These are phyloP conservation scores for Pharmacophagus antenor DNA, from an alignment of 2,888 invertebrate genomes.

Conservation along the genomic window DNA sequence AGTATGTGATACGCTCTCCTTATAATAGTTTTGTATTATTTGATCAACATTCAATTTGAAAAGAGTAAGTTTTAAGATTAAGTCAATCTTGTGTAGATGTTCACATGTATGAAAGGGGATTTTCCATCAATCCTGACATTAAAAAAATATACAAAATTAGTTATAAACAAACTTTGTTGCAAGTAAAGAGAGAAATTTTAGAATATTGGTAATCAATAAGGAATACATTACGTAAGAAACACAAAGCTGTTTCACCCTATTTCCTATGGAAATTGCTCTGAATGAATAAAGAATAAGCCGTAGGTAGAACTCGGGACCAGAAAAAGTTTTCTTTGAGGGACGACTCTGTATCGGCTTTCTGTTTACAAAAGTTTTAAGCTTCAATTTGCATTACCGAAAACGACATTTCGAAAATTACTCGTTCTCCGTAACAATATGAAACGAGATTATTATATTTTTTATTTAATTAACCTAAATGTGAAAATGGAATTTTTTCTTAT, in stretches of 20 bases:
- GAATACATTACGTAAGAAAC: constrained; percentile 59
- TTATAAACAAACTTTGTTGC: background rate
- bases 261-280: constrained; percentile 62
- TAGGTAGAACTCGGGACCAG: constrained; percentile 40
- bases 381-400: constrained; percentile 48
- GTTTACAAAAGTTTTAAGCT: constrained; percentile 46
- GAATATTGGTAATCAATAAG: constrained; percentile 57
- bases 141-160: too few relatives aligned
- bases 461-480: too few relatives aligned
- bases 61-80: too few relatives aligned
- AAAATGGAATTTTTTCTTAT: too few relatives aligned
- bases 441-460: background rate
- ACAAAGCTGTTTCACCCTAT: constrained; percentile 59
- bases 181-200: background rate
- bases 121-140: too few relatives aligned
- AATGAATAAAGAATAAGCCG: constrained; percentile 64
- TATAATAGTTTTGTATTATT: too few relatives aligned
- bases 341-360: constrained; percentile 42
- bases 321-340: constrained; percentile 43
- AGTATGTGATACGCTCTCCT: too few relatives aligned
- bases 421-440: constrained; percentile 9
- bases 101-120: too few relatives aligned
- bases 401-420: constrained; percentile 30
- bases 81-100: too few relatives aligned
- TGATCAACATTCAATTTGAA: too few relatives aligned